Percentiles rank a stretch among this genome's conserved stretches.
phyloP scores from a whole-genome alignment of 2,888 invertebrate genomes.

The Nomada ferruginata region DNA sequence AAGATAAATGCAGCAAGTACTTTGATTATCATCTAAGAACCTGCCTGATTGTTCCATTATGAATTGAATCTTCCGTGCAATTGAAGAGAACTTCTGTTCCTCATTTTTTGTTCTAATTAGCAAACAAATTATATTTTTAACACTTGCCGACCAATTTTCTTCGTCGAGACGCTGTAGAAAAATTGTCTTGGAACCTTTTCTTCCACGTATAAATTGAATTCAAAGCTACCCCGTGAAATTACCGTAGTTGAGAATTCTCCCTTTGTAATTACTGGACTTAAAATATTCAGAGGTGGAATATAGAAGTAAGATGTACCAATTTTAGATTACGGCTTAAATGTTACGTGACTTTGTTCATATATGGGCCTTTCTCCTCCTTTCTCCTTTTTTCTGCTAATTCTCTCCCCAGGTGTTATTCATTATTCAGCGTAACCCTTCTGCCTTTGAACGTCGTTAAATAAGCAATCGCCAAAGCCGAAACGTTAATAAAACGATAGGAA shows the following conservation, averaged over 20 bases:
- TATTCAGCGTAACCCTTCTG: too few relatives aligned
- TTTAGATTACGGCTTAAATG: neutral
- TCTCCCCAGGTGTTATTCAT: too few relatives aligned
- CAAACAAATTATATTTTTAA: neutral
- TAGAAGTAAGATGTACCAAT: neutral
- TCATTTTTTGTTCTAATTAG: neutral
- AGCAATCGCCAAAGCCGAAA: too few relatives aligned
- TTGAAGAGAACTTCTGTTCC: neutral
- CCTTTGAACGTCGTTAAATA: too few relatives aligned
- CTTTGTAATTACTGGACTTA: neutral
- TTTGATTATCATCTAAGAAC: neutral
- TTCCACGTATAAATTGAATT: neutral
- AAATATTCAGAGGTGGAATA: neutral
- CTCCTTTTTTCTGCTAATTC: neutral
- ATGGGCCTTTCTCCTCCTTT: neutral
- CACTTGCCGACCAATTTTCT: too few relatives aligned
- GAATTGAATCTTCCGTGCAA: neutral
- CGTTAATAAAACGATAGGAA: too few relatives aligned
- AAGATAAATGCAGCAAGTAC: neutral
- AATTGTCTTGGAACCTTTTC: neutral
- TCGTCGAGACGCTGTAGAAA: too few relatives aligned
- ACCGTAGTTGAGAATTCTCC: neutral
- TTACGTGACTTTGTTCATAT: neutral
- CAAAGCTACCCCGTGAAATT: slow-evolving; percentile 1
- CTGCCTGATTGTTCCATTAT: neutral